Evolutionary conservation across 2,797 vertebrate genomes (phyloP).

Genomic region (Gymnoscopelus braueri): DNA sequence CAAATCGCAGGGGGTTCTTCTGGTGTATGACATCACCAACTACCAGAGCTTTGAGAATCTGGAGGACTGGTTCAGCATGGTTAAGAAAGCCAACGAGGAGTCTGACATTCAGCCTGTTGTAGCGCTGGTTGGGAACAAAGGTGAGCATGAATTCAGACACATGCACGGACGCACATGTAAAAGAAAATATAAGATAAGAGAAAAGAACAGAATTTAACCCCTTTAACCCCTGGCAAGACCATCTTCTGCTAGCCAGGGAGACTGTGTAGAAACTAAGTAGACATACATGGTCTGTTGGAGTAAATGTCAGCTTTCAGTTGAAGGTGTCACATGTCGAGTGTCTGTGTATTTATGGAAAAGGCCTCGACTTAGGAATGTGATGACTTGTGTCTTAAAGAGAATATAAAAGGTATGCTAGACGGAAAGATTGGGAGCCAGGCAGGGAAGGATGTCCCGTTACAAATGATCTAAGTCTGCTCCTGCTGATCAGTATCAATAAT

Average conservation of each 20-base stretch:
- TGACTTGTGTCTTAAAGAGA: neutral
- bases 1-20: slow-evolving; percentile 87
- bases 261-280: no score
- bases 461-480: no score
- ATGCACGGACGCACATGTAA: neutral
- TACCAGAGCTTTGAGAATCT: slow-evolving; percentile 98
- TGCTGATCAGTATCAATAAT: no score
- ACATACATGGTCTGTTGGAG: no score
- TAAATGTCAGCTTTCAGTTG: no score
- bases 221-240: neutral
- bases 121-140: slow-evolving; percentile 96
- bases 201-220: neutral
- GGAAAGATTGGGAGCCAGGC: no score
- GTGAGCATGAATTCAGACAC: slow-evolving; percentile 80
- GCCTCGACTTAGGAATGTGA: neutral
- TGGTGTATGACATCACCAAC: slow-evolving; percentile 98
- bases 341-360: no score
- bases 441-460: no score
- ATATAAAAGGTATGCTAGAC: no score
- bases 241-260: no score
- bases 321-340: no score
- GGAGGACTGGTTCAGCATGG: slow-evolving; percentile 94
- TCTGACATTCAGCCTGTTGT: slow-evolving; percentile 90
- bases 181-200: neutral
- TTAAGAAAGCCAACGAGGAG: slow-evolving; percentile 96